Evolutionary conservation across 2,113 vertebrate genomes (phyloP).

Genomic region (Ceyx melanurus): DNA sequence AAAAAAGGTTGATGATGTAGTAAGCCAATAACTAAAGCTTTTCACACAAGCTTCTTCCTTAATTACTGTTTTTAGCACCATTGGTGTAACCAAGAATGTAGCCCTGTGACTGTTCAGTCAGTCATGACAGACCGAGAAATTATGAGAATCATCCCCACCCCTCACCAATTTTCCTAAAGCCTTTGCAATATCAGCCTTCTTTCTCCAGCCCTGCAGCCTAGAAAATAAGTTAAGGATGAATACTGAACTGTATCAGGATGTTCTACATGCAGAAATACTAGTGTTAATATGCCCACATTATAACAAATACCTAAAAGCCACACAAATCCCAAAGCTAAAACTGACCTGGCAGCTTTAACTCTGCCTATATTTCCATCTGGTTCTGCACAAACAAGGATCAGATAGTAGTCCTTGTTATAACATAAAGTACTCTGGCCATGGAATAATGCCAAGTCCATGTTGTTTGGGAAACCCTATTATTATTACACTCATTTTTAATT

Average conservation of each 20-base stretch:
- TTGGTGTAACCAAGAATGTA: background rate
- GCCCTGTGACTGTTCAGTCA: background rate
- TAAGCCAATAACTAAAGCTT: conserved; percentile 28
- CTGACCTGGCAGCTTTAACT: background rate
- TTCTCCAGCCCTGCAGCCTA: background rate
- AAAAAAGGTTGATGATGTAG: background rate
- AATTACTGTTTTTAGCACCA: conserved; percentile 18
- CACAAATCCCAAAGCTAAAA: background rate
- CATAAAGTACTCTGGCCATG: background rate
- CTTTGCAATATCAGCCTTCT: background rate
- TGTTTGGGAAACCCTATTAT: conserved; percentile 39
- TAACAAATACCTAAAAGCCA: background rate
- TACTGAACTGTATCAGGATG: background rate
- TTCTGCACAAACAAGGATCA: background rate
- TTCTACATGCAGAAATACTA: background rate
- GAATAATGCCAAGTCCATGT: background rate
- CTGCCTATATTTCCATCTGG: background rate
- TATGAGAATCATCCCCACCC: background rate
- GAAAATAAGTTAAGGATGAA: background rate
- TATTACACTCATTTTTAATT: background rate
- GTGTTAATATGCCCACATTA: background rate
- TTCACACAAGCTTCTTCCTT: conserved; percentile 31
- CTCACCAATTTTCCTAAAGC: background rate
- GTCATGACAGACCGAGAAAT: background rate
- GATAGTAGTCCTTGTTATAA: background rate